These are phyloP conservation scores for Labeo catla DNA, from an alignment of 2,113 vertebrate genomes.

Conservation along the genomic window DNA sequence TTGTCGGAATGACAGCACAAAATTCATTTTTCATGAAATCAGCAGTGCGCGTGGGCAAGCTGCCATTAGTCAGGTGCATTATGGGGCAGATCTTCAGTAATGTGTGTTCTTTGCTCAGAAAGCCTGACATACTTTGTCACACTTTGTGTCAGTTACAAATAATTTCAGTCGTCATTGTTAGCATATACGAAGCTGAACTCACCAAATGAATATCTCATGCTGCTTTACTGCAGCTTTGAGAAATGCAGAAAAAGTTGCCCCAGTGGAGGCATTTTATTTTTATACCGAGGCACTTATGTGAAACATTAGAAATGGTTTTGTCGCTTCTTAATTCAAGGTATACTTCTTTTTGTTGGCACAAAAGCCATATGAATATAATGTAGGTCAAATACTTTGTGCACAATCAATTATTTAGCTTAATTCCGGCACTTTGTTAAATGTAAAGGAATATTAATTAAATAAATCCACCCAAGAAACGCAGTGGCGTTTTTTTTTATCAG, in stretches of 20 bases:
- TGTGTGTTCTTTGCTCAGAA: constrained; percentile 97
- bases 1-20: constrained; percentile 99
- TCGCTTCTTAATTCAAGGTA: too few species aligned
- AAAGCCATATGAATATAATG: not conserved
- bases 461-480: not conserved
- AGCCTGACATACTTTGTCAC: constrained; percentile 99
- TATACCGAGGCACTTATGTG: not conserved
- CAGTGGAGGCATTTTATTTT: not conserved
- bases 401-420: not conserved
- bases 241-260: not conserved
- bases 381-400: not conserved
- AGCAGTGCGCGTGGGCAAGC: constrained; percentile 92
- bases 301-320: not conserved
- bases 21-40: constrained; percentile 99
- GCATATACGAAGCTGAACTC: constrained; percentile 42
- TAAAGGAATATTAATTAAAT: not conserved
- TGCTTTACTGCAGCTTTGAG: not conserved
- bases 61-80: constrained; percentile 99
- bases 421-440: not conserved
- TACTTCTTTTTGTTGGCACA: not conserved
- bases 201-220: not conserved
- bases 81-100: constrained; percentile 94
- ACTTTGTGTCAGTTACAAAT: constrained; percentile 99
- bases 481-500: too few species aligned
- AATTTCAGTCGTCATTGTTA: constrained; percentile 98